phyloP scores from a whole-genome alignment of 2,888 invertebrate genomes.

The Corbicula japonica region DNA sequence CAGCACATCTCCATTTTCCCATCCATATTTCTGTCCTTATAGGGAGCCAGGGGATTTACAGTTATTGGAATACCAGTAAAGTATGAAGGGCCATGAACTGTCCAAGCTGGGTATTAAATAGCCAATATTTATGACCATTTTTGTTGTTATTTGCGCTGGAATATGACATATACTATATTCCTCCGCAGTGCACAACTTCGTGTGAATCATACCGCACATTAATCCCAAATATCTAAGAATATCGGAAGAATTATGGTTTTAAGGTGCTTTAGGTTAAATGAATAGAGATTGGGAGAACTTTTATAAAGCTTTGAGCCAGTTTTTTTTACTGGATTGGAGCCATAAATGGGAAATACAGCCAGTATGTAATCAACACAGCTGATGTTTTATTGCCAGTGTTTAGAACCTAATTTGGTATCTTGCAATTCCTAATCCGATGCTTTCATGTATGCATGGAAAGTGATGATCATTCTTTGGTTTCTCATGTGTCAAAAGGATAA shows the following conservation, averaged over 20 bases:
- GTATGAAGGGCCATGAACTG: slow-evolving; percentile 43
- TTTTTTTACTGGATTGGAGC: slow-evolving; percentile 21
- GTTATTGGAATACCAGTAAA: slow-evolving; percentile 33
- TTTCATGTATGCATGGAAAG: too few relatives aligned
- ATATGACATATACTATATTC: slow-evolving; percentile 39
- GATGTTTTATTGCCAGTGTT: slow-evolving; percentile 40
- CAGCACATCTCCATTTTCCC: background rate
- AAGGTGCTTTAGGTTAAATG: slow-evolving; percentile 63
- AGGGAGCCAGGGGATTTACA: slow-evolving; percentile 34
- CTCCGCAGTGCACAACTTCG: slow-evolving; percentile 5
- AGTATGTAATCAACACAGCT: slow-evolving; percentile 32
- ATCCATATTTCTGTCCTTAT: background rate
- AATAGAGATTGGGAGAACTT: slow-evolving; percentile 63
- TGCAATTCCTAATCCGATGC: too few relatives aligned
- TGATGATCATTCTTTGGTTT: too few relatives aligned
- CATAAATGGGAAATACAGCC: slow-evolving; percentile 41
- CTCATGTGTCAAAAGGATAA: too few relatives aligned
- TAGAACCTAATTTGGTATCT: slow-evolving; percentile 23
- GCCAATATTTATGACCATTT: slow-evolving; percentile 39
- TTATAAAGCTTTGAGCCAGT: slow-evolving; percentile 34
- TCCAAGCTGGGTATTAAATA: slow-evolving; percentile 30
- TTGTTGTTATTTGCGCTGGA: slow-evolving; percentile 41
- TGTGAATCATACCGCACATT: slow-evolving; percentile 39
- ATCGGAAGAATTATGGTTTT: slow-evolving; percentile 48
- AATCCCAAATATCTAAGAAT: slow-evolving; percentile 18